phyloP scores from a whole-genome alignment of 2,113 vertebrate species.

The Erythrocebus patas region DNA sequence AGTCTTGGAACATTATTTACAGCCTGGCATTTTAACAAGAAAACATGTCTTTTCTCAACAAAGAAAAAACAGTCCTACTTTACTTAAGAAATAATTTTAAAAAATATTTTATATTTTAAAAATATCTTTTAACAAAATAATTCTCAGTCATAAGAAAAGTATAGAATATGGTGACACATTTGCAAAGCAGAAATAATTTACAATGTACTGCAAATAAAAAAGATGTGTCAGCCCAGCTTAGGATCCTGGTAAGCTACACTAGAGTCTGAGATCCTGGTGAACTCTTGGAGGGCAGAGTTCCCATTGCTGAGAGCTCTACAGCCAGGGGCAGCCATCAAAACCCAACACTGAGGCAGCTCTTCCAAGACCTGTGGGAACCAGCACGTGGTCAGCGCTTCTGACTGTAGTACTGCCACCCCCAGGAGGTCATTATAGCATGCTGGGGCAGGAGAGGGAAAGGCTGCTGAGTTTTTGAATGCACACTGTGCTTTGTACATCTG shows the following conservation, averaged over 20 bases:
- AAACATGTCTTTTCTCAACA: slow-evolving; percentile 42
- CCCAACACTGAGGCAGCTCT: not conserved
- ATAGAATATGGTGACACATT: not conserved
- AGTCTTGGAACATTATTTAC: slow-evolving; percentile 56
- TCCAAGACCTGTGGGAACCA: not conserved
- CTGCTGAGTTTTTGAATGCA: not conserved
- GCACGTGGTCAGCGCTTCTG: not conserved
- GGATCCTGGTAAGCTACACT: not conserved
- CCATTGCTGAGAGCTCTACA: not conserved
- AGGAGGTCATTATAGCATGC: not conserved
- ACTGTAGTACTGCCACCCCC: not conserved
- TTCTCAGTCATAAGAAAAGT: slow-evolving; percentile 25
- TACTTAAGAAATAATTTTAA: not conserved
- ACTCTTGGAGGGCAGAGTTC: not conserved
- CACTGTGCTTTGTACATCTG: not conserved
- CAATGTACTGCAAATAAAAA: not conserved
- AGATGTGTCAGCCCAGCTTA: not conserved
- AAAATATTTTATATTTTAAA: not conserved
- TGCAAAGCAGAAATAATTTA: not conserved
- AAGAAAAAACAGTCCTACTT: not conserved
- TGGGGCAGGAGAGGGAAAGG: not conserved
- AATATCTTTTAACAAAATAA: slow-evolving; percentile 31
- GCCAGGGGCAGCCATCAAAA: not conserved
- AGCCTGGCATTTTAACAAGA: not conserved
- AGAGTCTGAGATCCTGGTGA: not conserved